These are phyloP conservation scores for Neelides sp. DNA, from an alignment of 1,140 invertebrate genomes.

Conservation along the genomic window DNA sequence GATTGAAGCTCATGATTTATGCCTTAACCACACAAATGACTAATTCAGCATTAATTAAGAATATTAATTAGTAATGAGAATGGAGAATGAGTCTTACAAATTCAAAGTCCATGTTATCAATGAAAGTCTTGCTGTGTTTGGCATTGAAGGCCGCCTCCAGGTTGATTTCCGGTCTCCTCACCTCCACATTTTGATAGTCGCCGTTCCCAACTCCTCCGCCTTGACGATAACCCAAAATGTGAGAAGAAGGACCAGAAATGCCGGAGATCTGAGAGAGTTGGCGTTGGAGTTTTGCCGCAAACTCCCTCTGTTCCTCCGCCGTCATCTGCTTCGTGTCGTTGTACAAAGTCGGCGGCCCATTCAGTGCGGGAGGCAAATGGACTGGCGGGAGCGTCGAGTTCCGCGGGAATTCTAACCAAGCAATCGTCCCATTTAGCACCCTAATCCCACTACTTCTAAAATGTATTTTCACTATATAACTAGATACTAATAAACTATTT, in stretches of 20 bases:
- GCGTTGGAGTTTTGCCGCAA: conserved; percentile 26
- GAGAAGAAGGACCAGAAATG: conserved; percentile 27
- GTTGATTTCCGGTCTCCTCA: conserved; percentile 25
- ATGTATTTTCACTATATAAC: too few relatives aligned
- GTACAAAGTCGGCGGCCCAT: conserved; percentile 20
- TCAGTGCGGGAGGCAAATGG: conserved; percentile 28
- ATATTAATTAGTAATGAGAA: conserved; percentile 12
- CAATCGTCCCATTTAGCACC: too few relatives aligned
- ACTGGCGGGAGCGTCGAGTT: conserved; percentile 30
- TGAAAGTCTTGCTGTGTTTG: conserved; percentile 38
- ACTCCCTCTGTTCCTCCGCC: conserved; percentile 29
- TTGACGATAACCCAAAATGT: conserved; percentile 25
- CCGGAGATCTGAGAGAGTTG: conserved; percentile 30
- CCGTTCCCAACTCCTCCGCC: conserved; percentile 5
- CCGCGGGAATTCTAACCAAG: conserved; percentile 25
- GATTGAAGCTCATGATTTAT: conserved; percentile 5
- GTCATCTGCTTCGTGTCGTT: conserved; percentile 31
- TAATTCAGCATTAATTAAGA: conserved; percentile 2
- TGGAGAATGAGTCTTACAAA: conserved; percentile 54
- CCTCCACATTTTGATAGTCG: conserved; percentile 20
- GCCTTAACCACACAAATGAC: neutral
- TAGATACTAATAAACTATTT: neutral
- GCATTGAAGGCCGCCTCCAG: conserved; percentile 29
- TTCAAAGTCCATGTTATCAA: conserved; percentile 64
- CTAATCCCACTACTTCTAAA: too few relatives aligned